Base-by-base conservation (phyloP, 2,888 invertebrate genomes). In the Tinea pellionella region DNA sequence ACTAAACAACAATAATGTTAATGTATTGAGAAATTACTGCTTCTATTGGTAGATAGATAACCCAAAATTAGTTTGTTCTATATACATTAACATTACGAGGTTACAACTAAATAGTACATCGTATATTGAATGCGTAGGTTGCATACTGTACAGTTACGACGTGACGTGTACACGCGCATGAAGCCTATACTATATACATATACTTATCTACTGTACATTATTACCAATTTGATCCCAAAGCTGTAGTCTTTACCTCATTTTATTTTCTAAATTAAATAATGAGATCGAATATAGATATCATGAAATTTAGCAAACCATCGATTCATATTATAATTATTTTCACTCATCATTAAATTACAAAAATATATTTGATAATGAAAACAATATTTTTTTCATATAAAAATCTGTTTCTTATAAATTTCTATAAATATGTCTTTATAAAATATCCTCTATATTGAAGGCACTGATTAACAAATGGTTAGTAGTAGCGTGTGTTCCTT, bases 201-300 rank as follows among this genome's bases (percentile, higher is more conserved):
- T 15, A 53, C 53, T 24, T 53, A 53, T 19, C 53, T 53, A 53
- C 53, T 53, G 53, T 53, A 53, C 53, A 53, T 24, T 18, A 53
- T 82, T 84, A 78, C 80, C 82, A 84, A 84, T 85, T 86, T 86
- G 84, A 80, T 85, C 86, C 86, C 86, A 79, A 83, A 82, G 19
- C 32, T 57, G 57, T 57, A 86, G 86, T 85, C 85, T 86, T 86
- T 84, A 84, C 78, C 86, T 86, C 85, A 77, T 77, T 81, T 78
- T 81, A 81, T 78, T 85, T 84, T 84, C 84, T 85, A 84, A 82
- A 83, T 86, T 84, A 87, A 85, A 85, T 86, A 84, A 84, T 87
- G 86, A 87, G 86, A 87, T 87, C 86, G 81, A 81, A 84, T 80
- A 76, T 80, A 82, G 79, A 81, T 78, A 73, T 77, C 73, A 77